Conservation (phyloP, 2,888 invertebrate species). For the Agrotis puta region DNA sequence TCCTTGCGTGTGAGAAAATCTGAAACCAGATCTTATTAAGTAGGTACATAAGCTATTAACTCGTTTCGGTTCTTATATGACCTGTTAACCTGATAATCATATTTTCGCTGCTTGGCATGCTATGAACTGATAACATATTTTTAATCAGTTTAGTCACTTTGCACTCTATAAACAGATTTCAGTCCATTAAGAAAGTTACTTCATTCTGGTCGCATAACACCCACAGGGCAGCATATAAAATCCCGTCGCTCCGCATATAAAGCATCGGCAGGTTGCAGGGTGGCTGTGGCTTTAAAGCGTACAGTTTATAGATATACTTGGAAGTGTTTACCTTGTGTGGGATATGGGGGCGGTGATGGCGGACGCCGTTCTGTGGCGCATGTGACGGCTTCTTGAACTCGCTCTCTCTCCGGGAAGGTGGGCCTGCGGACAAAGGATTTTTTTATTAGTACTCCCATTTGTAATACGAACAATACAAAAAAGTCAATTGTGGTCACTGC, state of each 20-base stretch:
- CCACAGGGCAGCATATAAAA: constrained; percentile 36
- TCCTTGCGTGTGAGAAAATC: constrained; percentile 1
- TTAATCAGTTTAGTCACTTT: constrained; percentile 19
- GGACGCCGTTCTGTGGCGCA: constrained; percentile 87
- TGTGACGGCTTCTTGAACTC: constrained; percentile 92
- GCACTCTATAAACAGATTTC: constrained; percentile 24
- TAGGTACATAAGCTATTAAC: background rate
- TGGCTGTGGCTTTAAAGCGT: constrained; percentile 39
- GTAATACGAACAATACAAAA: background rate
- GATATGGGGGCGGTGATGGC: constrained; percentile 84
- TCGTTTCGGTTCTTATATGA: background rate
- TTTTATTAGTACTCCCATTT: constrained; percentile 21
- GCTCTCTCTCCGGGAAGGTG: constrained; percentile 89
- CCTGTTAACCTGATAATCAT: background rate
- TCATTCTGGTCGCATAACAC: constrained; percentile 42
- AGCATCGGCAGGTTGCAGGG: constrained; percentile 42
- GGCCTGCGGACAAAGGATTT: constrained; percentile 79
- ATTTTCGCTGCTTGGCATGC: background rate
- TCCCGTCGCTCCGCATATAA: constrained; percentile 43
- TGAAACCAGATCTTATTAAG: background rate
- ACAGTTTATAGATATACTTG: constrained; percentile 35
- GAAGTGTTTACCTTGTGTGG: constrained; percentile 81
- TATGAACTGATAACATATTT: background rate
- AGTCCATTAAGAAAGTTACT: constrained; percentile 35
- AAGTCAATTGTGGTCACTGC: background rate